phyloP scores from a whole-genome alignment of 2,888 invertebrate genomes.

The Metopia argyrocephala region DNA sequence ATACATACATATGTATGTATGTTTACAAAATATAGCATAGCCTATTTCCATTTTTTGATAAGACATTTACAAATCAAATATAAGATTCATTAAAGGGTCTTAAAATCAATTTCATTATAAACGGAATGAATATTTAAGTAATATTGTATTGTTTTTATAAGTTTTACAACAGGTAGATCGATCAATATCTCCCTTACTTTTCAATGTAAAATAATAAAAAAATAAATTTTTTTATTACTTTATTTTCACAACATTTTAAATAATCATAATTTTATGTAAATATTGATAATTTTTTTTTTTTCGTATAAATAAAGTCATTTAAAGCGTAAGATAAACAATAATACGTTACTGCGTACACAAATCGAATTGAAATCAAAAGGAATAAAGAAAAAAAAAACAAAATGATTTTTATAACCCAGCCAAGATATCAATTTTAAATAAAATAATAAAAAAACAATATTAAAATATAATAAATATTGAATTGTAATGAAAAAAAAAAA shows the following conservation, averaged over 20 bases:
- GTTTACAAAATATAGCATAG: too few relatives aligned
- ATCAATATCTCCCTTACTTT: too few relatives aligned
- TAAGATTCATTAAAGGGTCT: too few relatives aligned
- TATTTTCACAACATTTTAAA: constrained; percentile 19
- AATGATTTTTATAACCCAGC: constrained; percentile 4
- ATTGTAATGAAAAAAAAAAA: constrained; percentile 42
- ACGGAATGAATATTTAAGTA: too few relatives aligned
- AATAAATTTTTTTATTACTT: background rate
- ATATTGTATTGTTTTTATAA: too few relatives aligned
- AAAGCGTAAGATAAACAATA: constrained; percentile 67
- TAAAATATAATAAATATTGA: constrained; percentile 18
- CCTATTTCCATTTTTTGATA: too few relatives aligned
- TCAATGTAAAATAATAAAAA: too few relatives aligned
- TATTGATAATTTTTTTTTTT: constrained; percentile 72
- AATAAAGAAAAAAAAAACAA: background rate
- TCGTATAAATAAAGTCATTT: constrained; percentile 66
- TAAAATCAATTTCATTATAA: too few relatives aligned
- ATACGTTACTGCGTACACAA: constrained; percentile 50
- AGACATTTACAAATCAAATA: too few relatives aligned
- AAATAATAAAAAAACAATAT: constrained; percentile 34
- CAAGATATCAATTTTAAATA: constrained; percentile 16
- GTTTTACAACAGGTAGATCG: too few relatives aligned
- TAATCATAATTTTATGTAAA: constrained; percentile 69
- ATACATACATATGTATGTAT: too few relatives aligned
- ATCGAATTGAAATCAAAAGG: background rate